Evolutionary conservation across 2,113 vertebrate species (phyloP), one percentile per base, ranked within the genome.

Genomic region (Microcebus lehilahytsara): DNA sequence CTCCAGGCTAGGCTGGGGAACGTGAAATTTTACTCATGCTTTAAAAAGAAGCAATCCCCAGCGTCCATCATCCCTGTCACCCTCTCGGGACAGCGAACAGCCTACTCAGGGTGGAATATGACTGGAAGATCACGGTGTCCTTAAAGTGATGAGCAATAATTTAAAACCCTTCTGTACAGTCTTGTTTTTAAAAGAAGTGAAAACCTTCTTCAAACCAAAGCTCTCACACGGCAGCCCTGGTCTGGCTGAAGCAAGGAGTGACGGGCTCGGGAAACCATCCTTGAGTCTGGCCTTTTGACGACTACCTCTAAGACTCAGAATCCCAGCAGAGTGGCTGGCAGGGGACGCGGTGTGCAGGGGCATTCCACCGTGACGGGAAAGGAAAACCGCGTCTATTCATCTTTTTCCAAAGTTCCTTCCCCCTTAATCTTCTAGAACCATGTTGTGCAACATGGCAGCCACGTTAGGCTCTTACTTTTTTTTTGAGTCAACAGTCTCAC

Each of bases 361-460:
- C 32, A 7, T n/a, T 51, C 2, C 1, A 9, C 37, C 64, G 13
- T 5, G 4, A 22, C 27, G 17, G 30, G 78, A 51, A 32, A 56
- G 16, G 46, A 14, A 51, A 40, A 25, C 2, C 16, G 56, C 0
- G 5, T 5, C 60, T 1, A 2, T 16, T 12, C 27, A 1, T 5
- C 69, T 25, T 22, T 30, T 13, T 56, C 42, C 66, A 14, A 22
- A 46, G 17, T 5, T 42, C 81, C 51, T 83, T n/a, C 32, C 5
- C 23, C 37, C 34, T 32, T 6, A 8, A 6, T 37, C 32, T 51
- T 91, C 53, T 2, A 49, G 20, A 69, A 56, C 81, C 4, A 27
- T 20, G 27, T 58, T 16, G 11, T 9, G 30, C 25, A 2, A 16
- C n/a, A 37, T 2, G 12, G 17, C 16, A 37, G 40, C 67, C 42